Conservation (phyloP, 2,113 vertebrate species). For the Syrrhaptes paradoxus region DNA sequence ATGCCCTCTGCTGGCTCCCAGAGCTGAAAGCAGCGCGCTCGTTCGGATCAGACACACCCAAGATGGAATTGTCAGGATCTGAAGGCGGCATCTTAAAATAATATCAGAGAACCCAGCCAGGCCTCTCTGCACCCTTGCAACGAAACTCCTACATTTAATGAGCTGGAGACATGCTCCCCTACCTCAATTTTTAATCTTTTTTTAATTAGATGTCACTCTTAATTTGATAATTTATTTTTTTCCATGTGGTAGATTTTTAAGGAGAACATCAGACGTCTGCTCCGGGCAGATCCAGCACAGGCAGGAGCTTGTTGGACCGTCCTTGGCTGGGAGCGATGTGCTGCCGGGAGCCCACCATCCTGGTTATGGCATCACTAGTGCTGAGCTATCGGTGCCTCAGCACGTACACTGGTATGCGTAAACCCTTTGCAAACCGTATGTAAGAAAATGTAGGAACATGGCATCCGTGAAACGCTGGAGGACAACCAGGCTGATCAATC, state of each 20-base stretch:
- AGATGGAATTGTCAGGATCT: background rate
- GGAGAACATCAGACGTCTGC: background rate
- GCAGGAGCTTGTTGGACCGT: background rate
- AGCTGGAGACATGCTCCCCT: background rate
- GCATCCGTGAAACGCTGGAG: background rate
- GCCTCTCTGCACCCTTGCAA: background rate
- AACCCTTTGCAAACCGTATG: background rate
- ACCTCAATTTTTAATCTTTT: background rate
- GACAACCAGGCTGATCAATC: background rate
- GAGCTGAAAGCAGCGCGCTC: background rate
- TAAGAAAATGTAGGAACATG: background rate
- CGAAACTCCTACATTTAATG: rapidly evolving
- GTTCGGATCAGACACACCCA: rapidly evolving
- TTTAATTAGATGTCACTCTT: rapidly evolving
- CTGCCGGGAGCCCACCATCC: background rate
- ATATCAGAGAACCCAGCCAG: background rate
- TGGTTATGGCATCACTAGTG: rapidly evolving
- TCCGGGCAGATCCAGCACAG: rapidly evolving
- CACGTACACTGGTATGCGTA: rapidly evolving
- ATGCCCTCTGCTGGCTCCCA: background rate
- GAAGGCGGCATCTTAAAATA: background rate
- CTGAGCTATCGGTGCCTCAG: background rate
- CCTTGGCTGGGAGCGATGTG: background rate
- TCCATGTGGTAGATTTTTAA: background rate
- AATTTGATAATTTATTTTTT: background rate